phyloP scores from a whole-genome alignment of 2,113 vertebrate species.

The Caracal caracal region DNA sequence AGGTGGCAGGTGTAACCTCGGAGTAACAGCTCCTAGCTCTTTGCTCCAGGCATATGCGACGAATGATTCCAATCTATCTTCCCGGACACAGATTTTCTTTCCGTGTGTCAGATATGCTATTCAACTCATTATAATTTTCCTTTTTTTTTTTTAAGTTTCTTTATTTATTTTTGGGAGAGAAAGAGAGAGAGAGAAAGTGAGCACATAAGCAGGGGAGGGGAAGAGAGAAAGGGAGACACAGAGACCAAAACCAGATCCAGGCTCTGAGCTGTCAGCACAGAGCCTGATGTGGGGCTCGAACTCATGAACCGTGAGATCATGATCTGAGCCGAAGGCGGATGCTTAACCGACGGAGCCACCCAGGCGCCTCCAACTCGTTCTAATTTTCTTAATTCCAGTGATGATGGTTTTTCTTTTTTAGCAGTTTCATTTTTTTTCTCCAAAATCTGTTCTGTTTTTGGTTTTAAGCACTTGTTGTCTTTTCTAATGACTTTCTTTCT shows the following conservation, averaged over 20 bases:
- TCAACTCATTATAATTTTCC: not conserved
- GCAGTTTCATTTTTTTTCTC: not conserved
- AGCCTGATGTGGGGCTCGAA: fast-evolving
- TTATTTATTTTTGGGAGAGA: too few relatives aligned
- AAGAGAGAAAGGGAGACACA: too few relatives aligned
- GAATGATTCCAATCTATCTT: not conserved
- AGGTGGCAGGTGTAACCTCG: not conserved
- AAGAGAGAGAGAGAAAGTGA: too few relatives aligned
- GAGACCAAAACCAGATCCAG: too few relatives aligned
- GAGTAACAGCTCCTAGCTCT: not conserved
- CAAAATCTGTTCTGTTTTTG: not conserved
- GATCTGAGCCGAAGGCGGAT: too few relatives aligned
- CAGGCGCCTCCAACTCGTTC: not conserved
- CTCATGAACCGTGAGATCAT: too few relatives aligned
- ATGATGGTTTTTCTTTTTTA: not conserved
- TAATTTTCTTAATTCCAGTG: not conserved
- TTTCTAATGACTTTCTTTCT: not conserved
- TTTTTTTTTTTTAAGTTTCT: not conserved
- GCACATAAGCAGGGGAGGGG: too few relatives aligned
- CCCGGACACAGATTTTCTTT: too few relatives aligned
- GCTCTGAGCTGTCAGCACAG: too few relatives aligned
- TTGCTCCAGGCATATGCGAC: not conserved
- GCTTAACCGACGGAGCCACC: too few relatives aligned
- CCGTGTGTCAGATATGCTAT: fast-evolving
- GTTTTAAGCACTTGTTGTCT: not conserved